Conservation (phyloP, 2,888 invertebrate genomes). For the Melinopterus prodromus region DNA sequence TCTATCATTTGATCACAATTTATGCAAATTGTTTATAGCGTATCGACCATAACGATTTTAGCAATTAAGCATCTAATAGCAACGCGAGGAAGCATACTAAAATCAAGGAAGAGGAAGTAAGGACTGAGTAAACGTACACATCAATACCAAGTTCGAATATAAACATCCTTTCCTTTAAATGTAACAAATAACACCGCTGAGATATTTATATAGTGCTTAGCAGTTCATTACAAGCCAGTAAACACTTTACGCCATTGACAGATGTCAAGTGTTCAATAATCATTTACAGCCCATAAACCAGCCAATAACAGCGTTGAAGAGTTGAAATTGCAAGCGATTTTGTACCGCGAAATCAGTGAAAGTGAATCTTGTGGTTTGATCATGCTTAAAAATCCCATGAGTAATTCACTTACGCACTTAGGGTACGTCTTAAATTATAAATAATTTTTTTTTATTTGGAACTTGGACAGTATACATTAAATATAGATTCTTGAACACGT, state of each 20-base stretch:
- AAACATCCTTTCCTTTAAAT: background rate
- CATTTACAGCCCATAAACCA: background rate
- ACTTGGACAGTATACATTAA: background rate
- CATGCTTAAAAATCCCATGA: background rate
- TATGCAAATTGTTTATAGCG: background rate
- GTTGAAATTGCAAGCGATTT: background rate
- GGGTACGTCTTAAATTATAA: background rate
- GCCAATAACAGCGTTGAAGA: background rate
- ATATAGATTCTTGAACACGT: background rate
- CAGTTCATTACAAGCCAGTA: background rate
- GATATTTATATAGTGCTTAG: background rate
- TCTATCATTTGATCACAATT: background rate
- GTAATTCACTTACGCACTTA: background rate
- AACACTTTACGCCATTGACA: background rate
- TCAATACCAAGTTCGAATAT: background rate
- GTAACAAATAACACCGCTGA: background rate
- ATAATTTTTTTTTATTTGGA: background rate
- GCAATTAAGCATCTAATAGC: background rate
- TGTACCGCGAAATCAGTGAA: background rate
- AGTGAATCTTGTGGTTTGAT: background rate
- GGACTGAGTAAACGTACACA: background rate
- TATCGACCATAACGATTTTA: background rate
- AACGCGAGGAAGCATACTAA: background rate
- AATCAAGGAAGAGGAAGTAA: background rate
- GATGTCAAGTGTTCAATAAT: conserved; percentile 4